Percentiles rank a stretch among this genome's conserved stretches.
These are phyloP conservation scores for Meloe dianella DNA, from an alignment of 2,888 invertebrate genomes.

Conservation along the genomic window DNA sequence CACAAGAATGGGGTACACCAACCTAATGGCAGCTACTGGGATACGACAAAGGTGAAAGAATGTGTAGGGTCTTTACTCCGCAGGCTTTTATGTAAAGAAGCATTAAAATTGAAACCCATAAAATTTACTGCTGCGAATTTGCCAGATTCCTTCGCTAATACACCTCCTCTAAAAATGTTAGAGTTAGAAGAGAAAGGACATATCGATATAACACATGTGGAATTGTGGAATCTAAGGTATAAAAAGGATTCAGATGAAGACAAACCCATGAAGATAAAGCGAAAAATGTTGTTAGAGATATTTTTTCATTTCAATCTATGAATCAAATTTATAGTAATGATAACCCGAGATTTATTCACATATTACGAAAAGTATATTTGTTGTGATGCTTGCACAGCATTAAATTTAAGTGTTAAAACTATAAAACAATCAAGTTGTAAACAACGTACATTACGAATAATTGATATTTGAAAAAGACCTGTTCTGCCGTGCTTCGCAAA, in stretches of 20 bases:
- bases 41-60: constrained; percentile 27
- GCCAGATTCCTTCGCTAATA: neutral
- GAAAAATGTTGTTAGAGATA: neutral
- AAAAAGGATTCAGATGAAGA: neutral
- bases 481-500: no score
- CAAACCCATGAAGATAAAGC: neutral
- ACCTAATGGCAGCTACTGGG: constrained; percentile 29
- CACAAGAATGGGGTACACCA: constrained; percentile 35
- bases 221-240: neutral
- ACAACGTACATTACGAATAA: no score
- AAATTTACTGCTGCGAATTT: no score
- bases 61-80: constrained; percentile 11
- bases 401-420: no score
- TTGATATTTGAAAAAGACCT: no score
- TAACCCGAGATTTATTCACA: no score
- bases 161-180: neutral
- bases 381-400: no score
- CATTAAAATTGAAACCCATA: neutral
- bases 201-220: neutral
- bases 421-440: no score
- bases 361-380: no score
- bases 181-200: constrained; percentile 20
- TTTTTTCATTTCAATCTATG: neutral
- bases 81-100: neutral
- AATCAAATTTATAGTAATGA: no score